Base-by-base conservation (phyloP, 2,797 vertebrate species). In the Lateolabrax maculatus region DNA sequence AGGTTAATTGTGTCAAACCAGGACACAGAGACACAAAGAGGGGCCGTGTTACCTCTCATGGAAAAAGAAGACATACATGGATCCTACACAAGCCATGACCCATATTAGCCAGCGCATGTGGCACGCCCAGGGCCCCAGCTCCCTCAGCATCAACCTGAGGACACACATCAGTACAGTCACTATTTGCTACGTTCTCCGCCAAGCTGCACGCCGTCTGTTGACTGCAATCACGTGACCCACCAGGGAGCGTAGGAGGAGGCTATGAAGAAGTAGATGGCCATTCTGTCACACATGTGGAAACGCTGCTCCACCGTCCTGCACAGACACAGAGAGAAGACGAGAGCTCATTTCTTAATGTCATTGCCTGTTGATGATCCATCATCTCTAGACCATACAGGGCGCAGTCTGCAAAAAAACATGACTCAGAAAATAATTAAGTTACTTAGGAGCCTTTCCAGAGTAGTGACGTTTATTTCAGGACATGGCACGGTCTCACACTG, bases 61-160 rank as follows among this genome's bases (percentile, higher is more conserved):
- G 93, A 97, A 99, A 89, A 98, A 96, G 94, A 97, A 97, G 56
- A 99, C 97, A 0, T 98, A 99, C 36, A 92, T 1, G 0, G 97
- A 98, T 31, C 98, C 98, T 0, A 95, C 16, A 0, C 94, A 96
- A 0, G 98, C 98, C 98, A 99, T 98, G 90, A 98, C 95, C 98
- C 98, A 99, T 81, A 99, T 96, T 87, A 98, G 90, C 98, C 98
- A 99, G 75, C 97, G 97, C 97, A 99, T 99, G 91, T 99, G 98
- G 65, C 95, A 95, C 1, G 95, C 95, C 98, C 97, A 98, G 51
- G 98, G 97, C 10, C 97, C 98, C 87, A 99, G 62, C 81, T 99
- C 98, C 78, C 97, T 94, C 66, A 99, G 94, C 92, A 98, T 99
- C 90, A 99, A 81, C 98, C 98, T 99, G 93, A 68, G 84, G 72